Conservation (phyloP, 1,140 invertebrate genomes). For the Pseudachorutes palmiensis region DNA sequence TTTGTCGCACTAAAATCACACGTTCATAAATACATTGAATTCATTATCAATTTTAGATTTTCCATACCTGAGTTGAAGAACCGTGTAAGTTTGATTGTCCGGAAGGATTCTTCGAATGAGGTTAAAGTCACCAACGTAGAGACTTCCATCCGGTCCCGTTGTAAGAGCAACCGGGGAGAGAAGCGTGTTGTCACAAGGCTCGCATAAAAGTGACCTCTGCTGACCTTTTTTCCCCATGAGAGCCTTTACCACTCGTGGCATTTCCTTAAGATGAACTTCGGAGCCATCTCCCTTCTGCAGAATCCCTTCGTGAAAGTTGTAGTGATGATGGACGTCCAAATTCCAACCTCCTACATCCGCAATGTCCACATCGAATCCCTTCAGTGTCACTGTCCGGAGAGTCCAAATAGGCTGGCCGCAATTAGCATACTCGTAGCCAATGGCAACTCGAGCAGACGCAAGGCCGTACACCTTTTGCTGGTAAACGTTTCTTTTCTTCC, state of each 20-base stretch:
- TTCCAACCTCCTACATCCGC: conserved; percentile 97
- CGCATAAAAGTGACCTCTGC: conserved; percentile 64
- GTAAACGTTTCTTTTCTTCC: conserved; percentile 95
- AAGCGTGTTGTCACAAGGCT: conserved; percentile 75
- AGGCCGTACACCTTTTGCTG: conserved; percentile 69
- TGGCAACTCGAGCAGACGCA: conserved; percentile 44
- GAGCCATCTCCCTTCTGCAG: conserved; percentile 93
- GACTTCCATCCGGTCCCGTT: conserved; percentile 86
- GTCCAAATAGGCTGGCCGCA: conserved; percentile 86
- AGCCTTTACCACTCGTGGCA: conserved; percentile 73
- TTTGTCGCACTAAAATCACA: conserved; percentile 65
- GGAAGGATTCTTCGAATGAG: conserved; percentile 85
- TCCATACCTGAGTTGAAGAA: conserved; percentile 76
- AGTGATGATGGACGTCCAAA: conserved; percentile 93
- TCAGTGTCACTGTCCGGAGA: conserved; percentile 79
- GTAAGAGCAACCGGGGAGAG: conserved; percentile 86
- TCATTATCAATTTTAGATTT: neutral
- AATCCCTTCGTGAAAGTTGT: conserved; percentile 95
- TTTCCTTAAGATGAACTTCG: conserved; percentile 84
- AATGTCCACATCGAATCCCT: conserved; percentile 95
- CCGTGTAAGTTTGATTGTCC: conserved; percentile 81
- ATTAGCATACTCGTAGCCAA: conserved; percentile 88
- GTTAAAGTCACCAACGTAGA: conserved; percentile 97
- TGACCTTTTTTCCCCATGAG: conserved; percentile 82
- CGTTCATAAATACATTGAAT: conserved; percentile 7